These are phyloP conservation scores for Apis mellifera DNA, from an alignment of 1,140 invertebrate genomes.

Conservation along the genomic window DNA sequence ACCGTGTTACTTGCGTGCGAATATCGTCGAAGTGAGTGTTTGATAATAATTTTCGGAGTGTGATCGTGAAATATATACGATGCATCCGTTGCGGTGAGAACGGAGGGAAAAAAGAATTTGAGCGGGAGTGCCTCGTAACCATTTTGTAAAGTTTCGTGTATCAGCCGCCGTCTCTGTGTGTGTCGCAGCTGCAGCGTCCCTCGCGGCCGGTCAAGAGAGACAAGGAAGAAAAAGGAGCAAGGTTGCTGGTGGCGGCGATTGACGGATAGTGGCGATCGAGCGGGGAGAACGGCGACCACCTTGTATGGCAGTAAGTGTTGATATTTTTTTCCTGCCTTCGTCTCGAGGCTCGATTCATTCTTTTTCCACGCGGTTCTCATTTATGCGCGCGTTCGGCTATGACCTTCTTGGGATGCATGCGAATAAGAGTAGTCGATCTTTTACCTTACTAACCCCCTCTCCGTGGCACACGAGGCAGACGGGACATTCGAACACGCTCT, in stretches of 20 bases:
- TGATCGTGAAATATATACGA: not conserved
- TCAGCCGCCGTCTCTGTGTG: slow-evolving; percentile 8
- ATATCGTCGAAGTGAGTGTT: slow-evolving; percentile 23
- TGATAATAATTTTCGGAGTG: slow-evolving; percentile 3
- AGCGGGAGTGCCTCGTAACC: slow-evolving; percentile 28
- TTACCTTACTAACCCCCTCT: slow-evolving; percentile 44
- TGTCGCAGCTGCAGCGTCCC: slow-evolving; percentile 41
- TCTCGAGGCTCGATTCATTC: not conserved
- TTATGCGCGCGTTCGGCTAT: not conserved
- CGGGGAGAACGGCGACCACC: slow-evolving; percentile 32
- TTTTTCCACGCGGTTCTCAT: not conserved
- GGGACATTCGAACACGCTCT: slow-evolving; percentile 2
- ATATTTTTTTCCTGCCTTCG: slow-evolving; percentile 36
- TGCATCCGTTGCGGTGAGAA: slow-evolving; percentile 38
- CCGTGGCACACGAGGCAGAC: slow-evolving; percentile 60
- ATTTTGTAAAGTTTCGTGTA: slow-evolving; percentile 17
- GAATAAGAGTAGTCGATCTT: slow-evolving; percentile 43
- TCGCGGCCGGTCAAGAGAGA: not conserved
- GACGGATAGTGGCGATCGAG: slow-evolving; percentile 40
- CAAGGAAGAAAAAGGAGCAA: slow-evolving; percentile 14
- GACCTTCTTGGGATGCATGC: slow-evolving; percentile 48
- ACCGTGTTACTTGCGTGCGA: not conserved
- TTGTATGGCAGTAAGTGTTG: slow-evolving; percentile 58
- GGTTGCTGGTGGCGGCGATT: slow-evolving; percentile 17
- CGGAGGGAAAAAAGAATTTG: slow-evolving; percentile 24